Evolutionary conservation across 2,797 vertebrate genomes (phyloP).

Genomic region (Coendou prehensilis): DNA sequence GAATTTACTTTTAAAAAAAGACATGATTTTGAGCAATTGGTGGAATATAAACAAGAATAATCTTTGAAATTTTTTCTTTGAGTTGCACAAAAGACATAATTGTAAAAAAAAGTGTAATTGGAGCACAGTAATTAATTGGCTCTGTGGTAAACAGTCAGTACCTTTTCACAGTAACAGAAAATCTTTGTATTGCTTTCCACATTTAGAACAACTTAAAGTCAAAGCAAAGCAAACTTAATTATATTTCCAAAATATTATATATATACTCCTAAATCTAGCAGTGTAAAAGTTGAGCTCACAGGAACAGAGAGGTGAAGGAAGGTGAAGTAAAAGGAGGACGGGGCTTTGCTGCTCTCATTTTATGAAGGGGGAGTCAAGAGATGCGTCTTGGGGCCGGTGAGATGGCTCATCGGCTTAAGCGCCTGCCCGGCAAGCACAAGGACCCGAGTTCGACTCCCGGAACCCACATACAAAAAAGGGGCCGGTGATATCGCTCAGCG

Average conservation of each 20-base stretch:
- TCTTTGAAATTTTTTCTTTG: not conserved
- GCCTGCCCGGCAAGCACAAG: too few relatives aligned
- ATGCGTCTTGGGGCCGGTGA: too few relatives aligned
- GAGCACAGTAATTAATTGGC: not conserved
- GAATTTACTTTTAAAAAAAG: not conserved
- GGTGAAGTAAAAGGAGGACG: not conserved
- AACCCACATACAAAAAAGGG: too few relatives aligned
- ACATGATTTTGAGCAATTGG: not conserved
- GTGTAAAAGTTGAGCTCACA: not conserved
- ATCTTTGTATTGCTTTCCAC: not conserved
- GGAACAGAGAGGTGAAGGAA: not conserved
- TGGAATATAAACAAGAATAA: constrained; percentile 37
- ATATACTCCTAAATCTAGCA: not conserved
- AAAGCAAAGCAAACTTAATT: constrained; percentile 20
- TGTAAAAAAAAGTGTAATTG: not conserved
- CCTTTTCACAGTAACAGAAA: not conserved
- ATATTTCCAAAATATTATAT: constrained; percentile 6
- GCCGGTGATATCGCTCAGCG: too few relatives aligned
- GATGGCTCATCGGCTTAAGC: too few relatives aligned
- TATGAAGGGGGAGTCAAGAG: not conserved
- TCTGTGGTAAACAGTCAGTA: not conserved
- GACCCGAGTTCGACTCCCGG: too few relatives aligned
- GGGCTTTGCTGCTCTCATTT: not conserved
- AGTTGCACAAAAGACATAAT: not conserved
- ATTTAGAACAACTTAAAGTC: constrained; percentile 50